These are phyloP conservation scores for Eulemur mongoz DNA, from an alignment of 2,797 vertebrate genomes.

Conservation along the genomic window DNA sequence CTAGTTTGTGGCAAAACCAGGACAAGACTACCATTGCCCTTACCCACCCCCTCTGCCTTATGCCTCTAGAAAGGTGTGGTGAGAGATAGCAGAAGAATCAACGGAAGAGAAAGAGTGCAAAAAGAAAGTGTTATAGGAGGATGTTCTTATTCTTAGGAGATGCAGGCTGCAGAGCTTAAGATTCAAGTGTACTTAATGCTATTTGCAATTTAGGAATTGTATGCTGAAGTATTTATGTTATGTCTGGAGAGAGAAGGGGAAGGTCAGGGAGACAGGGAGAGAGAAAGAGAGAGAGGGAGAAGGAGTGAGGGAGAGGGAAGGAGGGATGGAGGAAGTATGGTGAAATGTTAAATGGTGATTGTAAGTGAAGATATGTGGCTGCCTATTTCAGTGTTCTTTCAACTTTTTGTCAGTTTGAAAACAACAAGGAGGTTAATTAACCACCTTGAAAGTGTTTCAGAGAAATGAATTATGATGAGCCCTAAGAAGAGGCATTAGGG, in stretches of 20 bases:
- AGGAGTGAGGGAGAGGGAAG: neutral
- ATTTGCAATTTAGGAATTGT: neutral
- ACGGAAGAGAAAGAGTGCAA: neutral
- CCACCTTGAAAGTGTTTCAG: neutral
- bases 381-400: neutral
- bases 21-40: neutral
- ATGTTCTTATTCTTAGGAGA: constrained; percentile 3
- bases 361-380: neutral
- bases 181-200: neutral
- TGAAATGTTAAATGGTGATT: neutral
- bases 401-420: neutral
- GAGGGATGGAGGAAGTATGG: neutral
- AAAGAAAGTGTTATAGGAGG: neutral
- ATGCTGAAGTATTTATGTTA: neutral
- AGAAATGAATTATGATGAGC: constrained; percentile 11
- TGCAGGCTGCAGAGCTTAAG: neutral
- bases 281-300: neutral
- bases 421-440: neutral
- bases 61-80: neutral
- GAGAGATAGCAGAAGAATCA: neutral
- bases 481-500: neutral
- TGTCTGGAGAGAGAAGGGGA: neutral
- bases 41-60: neutral
- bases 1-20: neutral
- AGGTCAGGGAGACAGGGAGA: neutral